Conservation (phyloP, 2,888 invertebrate species). For the Erpobdella octoculata region DNA sequence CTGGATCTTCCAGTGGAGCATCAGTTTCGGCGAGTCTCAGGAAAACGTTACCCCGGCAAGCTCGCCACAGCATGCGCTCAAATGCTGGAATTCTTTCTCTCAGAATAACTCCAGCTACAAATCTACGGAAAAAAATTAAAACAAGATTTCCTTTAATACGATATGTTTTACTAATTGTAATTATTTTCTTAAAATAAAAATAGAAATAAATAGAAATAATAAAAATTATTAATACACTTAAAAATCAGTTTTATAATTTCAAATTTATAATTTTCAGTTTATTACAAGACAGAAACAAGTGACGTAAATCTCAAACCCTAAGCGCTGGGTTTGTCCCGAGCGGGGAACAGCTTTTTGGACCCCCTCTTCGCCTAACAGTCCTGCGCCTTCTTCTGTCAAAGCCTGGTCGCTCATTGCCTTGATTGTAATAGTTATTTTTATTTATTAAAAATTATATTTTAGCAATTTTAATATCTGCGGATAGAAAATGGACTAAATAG, state of each 20-base stretch:
- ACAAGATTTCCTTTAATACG: no score
- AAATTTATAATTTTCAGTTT: no score
- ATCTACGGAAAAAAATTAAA: conserved; percentile 61
- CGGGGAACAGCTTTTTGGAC: conserved; percentile 62
- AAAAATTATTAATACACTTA: not conserved
- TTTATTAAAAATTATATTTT: not conserved
- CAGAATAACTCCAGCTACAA: conserved; percentile 94
- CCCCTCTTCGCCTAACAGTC: conserved; percentile 90
- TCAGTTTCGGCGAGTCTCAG: conserved; percentile 86
- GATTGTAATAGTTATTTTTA: not conserved
- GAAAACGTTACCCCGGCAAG: conserved; percentile 87
- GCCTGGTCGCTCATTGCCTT: conserved; percentile 84
- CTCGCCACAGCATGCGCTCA: conserved; percentile 92
- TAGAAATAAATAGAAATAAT: not conserved
- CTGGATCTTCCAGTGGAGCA: conserved; percentile 71
- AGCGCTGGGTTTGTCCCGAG: conserved; percentile 91
- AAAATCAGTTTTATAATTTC: no score
- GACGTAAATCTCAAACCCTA: conserved; percentile 75
- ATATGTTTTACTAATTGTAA: not conserved
- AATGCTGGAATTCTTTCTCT: conserved; percentile 91
- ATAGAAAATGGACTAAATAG: no score
- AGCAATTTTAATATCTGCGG: no score
- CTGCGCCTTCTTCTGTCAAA: conserved; percentile 69
- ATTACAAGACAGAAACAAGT: no score
- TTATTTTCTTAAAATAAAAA: not conserved